Base-by-base conservation (phyloP, 2,113 vertebrate genomes). In the Zosterops hypoxanthus region DNA sequence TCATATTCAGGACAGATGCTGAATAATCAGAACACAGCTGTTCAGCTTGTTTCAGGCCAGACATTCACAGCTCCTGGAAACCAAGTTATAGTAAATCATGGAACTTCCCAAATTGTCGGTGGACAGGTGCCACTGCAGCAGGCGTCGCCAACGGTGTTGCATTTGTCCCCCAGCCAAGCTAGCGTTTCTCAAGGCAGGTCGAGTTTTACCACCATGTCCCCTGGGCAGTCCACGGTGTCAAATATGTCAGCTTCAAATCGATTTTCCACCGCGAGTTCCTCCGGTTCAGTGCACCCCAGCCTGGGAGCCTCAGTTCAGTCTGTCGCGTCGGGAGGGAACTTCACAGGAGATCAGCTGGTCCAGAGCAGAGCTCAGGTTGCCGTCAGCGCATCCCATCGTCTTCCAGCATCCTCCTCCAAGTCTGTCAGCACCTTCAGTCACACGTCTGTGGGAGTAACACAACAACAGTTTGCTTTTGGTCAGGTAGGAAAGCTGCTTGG, bases 31-130 rank as follows among this genome's bases (percentile, higher is more conserved):
- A 99, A 98, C 42, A 72, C 99, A 25, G 96, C 98, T 31, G 98
- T 99, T 94, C 99, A 99, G 95, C 97, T 99, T 64, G 98, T 99
- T 77, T 97, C 99, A 2, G 98, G 99, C 71, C 99, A 99, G 94
- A 98, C 98, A 15, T 99, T 99, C 66, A 92, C 98, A 25, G 80
- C 98, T 86, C 97, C 97, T 17, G 98, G 98, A 85, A 99, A 99
- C 47, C 99, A 99, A 76, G 98, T 99, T 52, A 98, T 99, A 72
- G 96, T 99, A 88, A 99, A 99, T 96, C 99, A 99, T 6, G 98
- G 98, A 79, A 97, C 97, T 69, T 97, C 98, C 70, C 98, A 98
- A 64, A 97, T 98, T 10, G 97, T 98, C 24, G 95, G 98, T 65
- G 98, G 98, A 21, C 98, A 98, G 87, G 97, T 98, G 97, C 98